Conservation (phyloP, 2,888 invertebrate species). For the Ethmia dodecea region DNA sequence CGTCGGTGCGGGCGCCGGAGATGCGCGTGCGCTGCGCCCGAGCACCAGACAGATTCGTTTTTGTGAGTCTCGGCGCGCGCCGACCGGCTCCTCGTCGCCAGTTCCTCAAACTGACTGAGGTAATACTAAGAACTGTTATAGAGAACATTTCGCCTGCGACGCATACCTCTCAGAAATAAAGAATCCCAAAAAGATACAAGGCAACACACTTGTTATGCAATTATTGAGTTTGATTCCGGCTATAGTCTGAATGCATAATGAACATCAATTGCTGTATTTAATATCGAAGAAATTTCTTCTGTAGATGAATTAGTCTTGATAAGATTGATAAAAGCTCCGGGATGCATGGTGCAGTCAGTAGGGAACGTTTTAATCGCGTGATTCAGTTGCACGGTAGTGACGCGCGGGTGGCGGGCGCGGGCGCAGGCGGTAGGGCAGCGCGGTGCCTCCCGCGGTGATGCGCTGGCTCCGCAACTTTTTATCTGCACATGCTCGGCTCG, state of each 20-base stretch:
- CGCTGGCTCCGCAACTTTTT: slow-evolving; percentile 64
- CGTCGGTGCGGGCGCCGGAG: slow-evolving; percentile 21
- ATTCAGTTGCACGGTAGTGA: slow-evolving; percentile 37
- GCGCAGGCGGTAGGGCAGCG: slow-evolving; percentile 30
- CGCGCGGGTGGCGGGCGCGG: slow-evolving; percentile 27
- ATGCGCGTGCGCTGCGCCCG: slow-evolving; percentile 39
- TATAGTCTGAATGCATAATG: no score
- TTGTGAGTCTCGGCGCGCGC: slow-evolving; percentile 66
- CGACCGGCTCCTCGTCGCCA: slow-evolving; percentile 39
- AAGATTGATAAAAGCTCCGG: slow-evolving; percentile 30
- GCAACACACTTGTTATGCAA: no score
- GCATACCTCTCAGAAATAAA: slow-evolving; percentile 15
- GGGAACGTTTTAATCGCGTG: slow-evolving; percentile 47
- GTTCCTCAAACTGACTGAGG: slow-evolving; percentile 52
- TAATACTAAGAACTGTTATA: slow-evolving; percentile 58
- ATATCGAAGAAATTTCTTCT: slow-evolving; percentile 23
- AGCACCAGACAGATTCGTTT: slow-evolving; percentile 58
- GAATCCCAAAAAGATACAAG: no score
- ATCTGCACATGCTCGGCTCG: slow-evolving; percentile 65
- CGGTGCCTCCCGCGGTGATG: slow-evolving; percentile 61
- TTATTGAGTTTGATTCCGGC: no score
- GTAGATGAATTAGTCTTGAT: slow-evolving; percentile 37
- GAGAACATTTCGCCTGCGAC: slow-evolving; percentile 45
- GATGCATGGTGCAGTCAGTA: slow-evolving; percentile 28
- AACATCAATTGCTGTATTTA: no score